Evolutionary conservation across 2,797 vertebrate species (phyloP).

Genomic region (Microhierax caerulescens): DNA sequence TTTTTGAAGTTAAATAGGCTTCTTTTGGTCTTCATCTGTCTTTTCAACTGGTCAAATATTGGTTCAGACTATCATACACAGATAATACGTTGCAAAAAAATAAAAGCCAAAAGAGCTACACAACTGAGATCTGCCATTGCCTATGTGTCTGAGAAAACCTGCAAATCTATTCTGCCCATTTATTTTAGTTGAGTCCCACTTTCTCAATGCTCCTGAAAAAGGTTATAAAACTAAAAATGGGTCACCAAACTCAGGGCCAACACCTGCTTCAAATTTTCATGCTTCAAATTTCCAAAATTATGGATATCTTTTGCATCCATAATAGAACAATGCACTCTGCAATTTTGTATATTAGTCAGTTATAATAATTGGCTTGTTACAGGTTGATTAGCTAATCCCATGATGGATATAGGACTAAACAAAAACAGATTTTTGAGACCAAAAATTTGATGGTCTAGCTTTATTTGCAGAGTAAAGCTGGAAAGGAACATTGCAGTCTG

Average conservation of each 20-base stretch:
- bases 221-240: not conserved
- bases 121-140: not conserved
- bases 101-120: not conserved
- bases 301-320: rapidly evolving
- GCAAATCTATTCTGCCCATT: not conserved
- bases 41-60: not conserved
- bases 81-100: not conserved
- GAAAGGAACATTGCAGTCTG: not conserved
- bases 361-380: not conserved
- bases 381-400: not conserved
- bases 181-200: not conserved
- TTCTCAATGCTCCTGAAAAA: not conserved
- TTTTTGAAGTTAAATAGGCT: not conserved
- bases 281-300: not conserved
- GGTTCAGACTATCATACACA: not conserved
- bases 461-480: not conserved
- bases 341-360: not conserved
- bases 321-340: not conserved
- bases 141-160: not conserved
- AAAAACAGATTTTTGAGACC: not conserved
- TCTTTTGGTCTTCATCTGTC: not conserved
- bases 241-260: not conserved
- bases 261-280: not conserved
- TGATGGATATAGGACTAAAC: not conserved
- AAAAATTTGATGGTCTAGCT: not conserved